These are phyloP conservation scores for Epistrophella euchroma DNA, from an alignment of 2,888 invertebrate genomes.

Conservation along the genomic window DNA sequence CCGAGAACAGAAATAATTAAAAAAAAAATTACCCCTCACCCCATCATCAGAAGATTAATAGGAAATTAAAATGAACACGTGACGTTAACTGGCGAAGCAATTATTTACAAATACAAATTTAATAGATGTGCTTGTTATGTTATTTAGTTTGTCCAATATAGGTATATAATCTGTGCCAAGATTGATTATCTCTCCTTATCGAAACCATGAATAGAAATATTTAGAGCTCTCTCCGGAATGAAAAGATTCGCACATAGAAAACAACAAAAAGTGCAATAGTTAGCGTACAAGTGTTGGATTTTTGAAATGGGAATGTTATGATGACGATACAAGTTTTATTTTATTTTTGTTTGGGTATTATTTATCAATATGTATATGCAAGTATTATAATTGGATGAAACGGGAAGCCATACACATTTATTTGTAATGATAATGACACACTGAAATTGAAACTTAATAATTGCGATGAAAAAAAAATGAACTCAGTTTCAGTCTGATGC, in stretches of 20 bases:
- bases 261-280: background rate
- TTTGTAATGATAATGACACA: slow-evolving; percentile 1
- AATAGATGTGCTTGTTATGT: background rate
- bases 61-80: background rate
- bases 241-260: background rate
- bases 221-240: background rate
- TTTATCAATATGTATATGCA: slow-evolving; percentile 15
- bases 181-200: slow-evolving; percentile 3
- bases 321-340: background rate
- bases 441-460: slow-evolving; percentile 14
- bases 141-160: background rate
- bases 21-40: background rate
- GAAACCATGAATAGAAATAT: background rate
- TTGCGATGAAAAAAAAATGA: background rate
- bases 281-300: background rate
- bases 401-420: background rate
- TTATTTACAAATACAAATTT: background rate
- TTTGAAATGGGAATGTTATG: background rate
- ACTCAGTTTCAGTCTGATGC: slow-evolving; percentile 28
- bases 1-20: background rate
- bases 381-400: slow-evolving; percentile 3
- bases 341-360: background rate
- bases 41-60: background rate
- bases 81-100: background rate
- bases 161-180: too few relatives aligned